Percentiles rank a stretch among this genome's conserved stretches.
Evolutionary conservation across 2,113 vertebrate genomes (phyloP).

Genomic region (Nansenia antarctica): DNA sequence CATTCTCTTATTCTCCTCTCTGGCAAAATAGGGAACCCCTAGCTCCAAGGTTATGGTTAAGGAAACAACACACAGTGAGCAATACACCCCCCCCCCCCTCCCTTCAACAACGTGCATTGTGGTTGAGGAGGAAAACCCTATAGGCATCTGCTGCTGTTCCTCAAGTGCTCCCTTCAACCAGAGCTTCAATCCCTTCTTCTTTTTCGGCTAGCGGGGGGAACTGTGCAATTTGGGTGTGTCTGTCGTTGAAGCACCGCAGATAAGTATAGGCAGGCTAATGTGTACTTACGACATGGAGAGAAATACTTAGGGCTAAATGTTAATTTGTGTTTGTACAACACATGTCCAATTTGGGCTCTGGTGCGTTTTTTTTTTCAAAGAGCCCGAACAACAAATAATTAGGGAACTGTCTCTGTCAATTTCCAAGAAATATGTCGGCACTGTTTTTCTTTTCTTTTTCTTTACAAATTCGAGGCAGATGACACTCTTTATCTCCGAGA

Average conservation of each 20-base stretch:
- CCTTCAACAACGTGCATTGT: slow-evolving; percentile 40
- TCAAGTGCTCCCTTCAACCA: slow-evolving; percentile 50
- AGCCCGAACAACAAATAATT: slow-evolving; percentile 60
- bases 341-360: slow-evolving; percentile 60
- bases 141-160: slow-evolving; percentile 53
- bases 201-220: slow-evolving; percentile 61
- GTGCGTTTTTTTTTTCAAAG: slow-evolving; percentile 58
- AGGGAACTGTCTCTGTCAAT: slow-evolving; percentile 48
- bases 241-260: slow-evolving; percentile 66
- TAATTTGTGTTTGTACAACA: slow-evolving; percentile 74
- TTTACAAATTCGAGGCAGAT: slow-evolving; percentile 39
- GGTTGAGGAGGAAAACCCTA: slow-evolving; percentile 57
- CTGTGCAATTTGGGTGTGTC: slow-evolving; percentile 74
- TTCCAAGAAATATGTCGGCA: slow-evolving; percentile 44
- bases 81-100: slow-evolving; percentile 19
- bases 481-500: slow-evolving; percentile 20
- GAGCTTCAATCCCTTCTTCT: slow-evolving; percentile 60
- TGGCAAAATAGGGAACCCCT: slow-evolving; percentile 36
- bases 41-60: slow-evolving; percentile 54
- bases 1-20: slow-evolving; percentile 29
- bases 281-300: slow-evolving; percentile 67
- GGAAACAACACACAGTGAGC: slow-evolving; percentile 45
- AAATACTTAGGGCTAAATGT: slow-evolving; percentile 70
- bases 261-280: slow-evolving; percentile 75
- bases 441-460: background rate